phyloP scores from a whole-genome alignment of 2,113 vertebrate genomes.

The Misgurnus mizolepis region DNA sequence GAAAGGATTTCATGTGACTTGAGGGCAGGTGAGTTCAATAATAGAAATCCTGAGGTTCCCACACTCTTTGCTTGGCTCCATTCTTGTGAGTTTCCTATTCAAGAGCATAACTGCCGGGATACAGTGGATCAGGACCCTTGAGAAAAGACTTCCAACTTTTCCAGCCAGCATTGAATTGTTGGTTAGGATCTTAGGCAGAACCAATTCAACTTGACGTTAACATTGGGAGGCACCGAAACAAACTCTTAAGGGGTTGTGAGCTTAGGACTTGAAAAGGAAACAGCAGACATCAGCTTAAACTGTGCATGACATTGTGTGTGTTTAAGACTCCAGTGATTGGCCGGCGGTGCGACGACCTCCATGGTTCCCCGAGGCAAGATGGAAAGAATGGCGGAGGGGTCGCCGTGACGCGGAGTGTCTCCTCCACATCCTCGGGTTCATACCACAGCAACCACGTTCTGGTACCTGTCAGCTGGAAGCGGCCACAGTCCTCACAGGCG shows the following conservation, averaged over 20 bases:
- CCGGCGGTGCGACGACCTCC: conserved; percentile 89
- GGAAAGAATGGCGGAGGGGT: conserved; percentile 88
- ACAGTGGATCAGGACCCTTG: background rate
- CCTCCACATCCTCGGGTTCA: conserved; percentile 95
- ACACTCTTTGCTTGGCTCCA: conserved; percentile 13
- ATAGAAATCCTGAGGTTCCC: conserved; percentile 21
- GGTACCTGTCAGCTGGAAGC: conserved; percentile 97
- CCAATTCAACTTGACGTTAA: background rate
- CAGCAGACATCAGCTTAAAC: background rate
- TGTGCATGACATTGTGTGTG: conserved; percentile 29
- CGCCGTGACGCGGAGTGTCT: conserved; percentile 92
- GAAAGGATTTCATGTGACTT: conserved; percentile 24
- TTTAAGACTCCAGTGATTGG: conserved; percentile 93
- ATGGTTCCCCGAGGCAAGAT: conserved; percentile 84
- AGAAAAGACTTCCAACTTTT: background rate
- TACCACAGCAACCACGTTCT: conserved; percentile 93
- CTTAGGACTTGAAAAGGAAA: background rate
- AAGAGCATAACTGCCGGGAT: background rate
- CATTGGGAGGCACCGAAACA: background rate
- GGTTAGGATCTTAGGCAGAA: background rate
- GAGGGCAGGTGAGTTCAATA: conserved; percentile 39
- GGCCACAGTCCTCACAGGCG: conserved; percentile 96
- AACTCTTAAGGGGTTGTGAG: background rate
- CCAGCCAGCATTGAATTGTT: conserved; percentile 9
- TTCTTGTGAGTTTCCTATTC: conserved; percentile 3